Evolutionary conservation across 1,140 invertebrate genomes (phyloP), one percentile per base, ranked within the genome.

Genomic region (Oreohelix idahoensis): DNA sequence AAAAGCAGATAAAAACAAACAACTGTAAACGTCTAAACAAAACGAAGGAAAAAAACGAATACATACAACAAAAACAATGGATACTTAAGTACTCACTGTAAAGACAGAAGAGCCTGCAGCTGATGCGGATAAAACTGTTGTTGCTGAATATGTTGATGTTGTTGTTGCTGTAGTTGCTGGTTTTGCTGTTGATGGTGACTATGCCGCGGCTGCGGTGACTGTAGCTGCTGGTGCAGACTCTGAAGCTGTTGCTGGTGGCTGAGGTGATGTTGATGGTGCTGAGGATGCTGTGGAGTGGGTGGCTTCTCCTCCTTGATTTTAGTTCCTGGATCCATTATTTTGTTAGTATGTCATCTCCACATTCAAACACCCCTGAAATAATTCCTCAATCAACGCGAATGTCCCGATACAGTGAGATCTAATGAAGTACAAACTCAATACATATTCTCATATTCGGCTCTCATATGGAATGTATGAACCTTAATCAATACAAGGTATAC

Each of bases 241-340:
- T 32, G 42, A 17, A 36, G 13, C n/a, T 35, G 42, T 17, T 26
- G 80, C 39, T 35, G 70, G 2, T 26, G 49, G 11, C 51, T 13
- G 0, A 1, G 70, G n/a, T 38, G 45, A 29, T 79, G 77, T 13
- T 63, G 36, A 20, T 32, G 35, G 20, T 35, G 29, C 0, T 23
- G 26, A 10, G 42, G 53, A 1, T 63, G 45, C 49, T 63, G 45
- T 15, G 71, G 71, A 5, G 71, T 74, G 20, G 71, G 38, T 15
- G 71, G 51, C 29, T 77, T 77, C 49, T 77, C 51, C n/a, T 77
- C 75, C 35, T 77, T 77, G 2, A 77, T 32, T 29, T 35, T 51
- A 15, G 51, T 53, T 1, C 10, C 5, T 10, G 45, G 29, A 13
- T 77, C 75, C 45, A 53, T 77, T 35, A 10, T 71, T n/a, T 10